These are phyloP conservation scores for Bradypodion ventrale DNA, from an alignment of 2,797 vertebrate species.

Conservation along the genomic window DNA sequence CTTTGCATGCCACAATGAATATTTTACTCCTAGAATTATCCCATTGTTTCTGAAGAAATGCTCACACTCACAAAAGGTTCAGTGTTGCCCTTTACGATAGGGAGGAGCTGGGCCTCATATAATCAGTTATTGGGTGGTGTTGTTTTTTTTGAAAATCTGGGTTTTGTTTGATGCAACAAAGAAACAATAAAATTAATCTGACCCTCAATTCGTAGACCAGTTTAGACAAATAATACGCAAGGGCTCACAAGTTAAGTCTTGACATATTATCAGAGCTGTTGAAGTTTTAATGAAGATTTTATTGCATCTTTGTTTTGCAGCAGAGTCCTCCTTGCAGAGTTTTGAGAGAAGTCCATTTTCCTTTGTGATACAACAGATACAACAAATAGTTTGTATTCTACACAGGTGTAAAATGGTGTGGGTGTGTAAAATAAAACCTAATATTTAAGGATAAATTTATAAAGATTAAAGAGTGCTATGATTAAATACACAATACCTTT, in stretches of 20 bases:
- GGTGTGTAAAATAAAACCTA: background rate
- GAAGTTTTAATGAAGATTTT: conserved; percentile 20
- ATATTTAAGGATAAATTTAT: background rate
- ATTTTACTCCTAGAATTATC: conserved; percentile 27
- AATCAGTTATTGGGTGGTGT: conserved; percentile 5
- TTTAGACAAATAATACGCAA: background rate
- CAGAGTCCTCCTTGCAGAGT: background rate
- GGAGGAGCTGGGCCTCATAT: background rate
- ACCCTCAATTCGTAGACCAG: conserved; percentile 6
- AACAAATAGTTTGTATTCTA: conserved; percentile 2
- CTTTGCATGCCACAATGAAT: conserved; percentile 19
- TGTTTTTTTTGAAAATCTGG: background rate
- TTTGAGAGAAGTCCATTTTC: conserved; percentile 3
- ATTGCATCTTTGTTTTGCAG: background rate
- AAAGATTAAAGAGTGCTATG: background rate
- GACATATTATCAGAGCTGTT: background rate
- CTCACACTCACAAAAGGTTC: conserved; percentile 11
- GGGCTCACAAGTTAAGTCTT: background rate
- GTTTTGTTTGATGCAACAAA: conserved; percentile 4
- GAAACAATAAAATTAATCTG: background rate
- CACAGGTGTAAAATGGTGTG: background rate
- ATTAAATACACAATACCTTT: background rate
- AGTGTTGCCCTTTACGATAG: conserved; percentile 4
- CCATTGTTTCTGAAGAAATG: conserved; percentile 16
- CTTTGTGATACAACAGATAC: conserved; percentile 18